Percentiles rank a stretch among this genome's conserved stretches.
phyloP scores from a whole-genome alignment of 92 coral and sea anemone genomes.

The Zoanthus gigantus region DNA sequence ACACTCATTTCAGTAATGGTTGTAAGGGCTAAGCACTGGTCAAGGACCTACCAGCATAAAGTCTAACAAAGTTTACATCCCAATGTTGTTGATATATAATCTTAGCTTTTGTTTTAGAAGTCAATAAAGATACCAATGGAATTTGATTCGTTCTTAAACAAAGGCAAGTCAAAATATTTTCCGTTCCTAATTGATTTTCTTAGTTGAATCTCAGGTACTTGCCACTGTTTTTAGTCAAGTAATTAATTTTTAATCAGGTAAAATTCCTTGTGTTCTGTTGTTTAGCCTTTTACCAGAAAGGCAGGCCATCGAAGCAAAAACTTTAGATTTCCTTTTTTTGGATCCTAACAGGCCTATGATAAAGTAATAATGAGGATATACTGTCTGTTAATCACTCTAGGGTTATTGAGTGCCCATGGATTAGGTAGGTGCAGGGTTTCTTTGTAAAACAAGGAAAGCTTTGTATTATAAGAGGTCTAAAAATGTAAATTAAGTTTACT shows the following conservation, averaged over 20 bases:
- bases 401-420: slow-evolving; percentile 13
- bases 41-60: slow-evolving; percentile 10
- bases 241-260: slow-evolving; percentile 81
- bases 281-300: slow-evolving; percentile 60
- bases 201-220: slow-evolving; percentile 76
- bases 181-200: slow-evolving; percentile 73
- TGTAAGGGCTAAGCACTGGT: neutral
- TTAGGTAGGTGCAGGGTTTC: slow-evolving; percentile 14
- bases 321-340: slow-evolving; percentile 16
- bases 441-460: neutral
- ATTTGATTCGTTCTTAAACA: slow-evolving; percentile 17
- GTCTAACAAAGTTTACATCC: neutral
- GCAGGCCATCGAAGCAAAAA: slow-evolving; percentile 43
- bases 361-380: slow-evolving; percentile 30
- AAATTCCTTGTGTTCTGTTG: slow-evolving; percentile 77
- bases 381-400: slow-evolving; percentile 11
- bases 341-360: slow-evolving; percentile 35
- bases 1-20: neutral
- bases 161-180: slow-evolving; percentile 29
- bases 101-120: slow-evolving; percentile 5
- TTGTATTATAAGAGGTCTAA: neutral
- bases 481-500: neutral
- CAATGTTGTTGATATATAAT: slow-evolving; percentile 18
- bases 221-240: slow-evolving; percentile 68
- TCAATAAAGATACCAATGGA: neutral